Conservation (phyloP, 2,888 invertebrate species). For the Abrostola triplasia region DNA sequence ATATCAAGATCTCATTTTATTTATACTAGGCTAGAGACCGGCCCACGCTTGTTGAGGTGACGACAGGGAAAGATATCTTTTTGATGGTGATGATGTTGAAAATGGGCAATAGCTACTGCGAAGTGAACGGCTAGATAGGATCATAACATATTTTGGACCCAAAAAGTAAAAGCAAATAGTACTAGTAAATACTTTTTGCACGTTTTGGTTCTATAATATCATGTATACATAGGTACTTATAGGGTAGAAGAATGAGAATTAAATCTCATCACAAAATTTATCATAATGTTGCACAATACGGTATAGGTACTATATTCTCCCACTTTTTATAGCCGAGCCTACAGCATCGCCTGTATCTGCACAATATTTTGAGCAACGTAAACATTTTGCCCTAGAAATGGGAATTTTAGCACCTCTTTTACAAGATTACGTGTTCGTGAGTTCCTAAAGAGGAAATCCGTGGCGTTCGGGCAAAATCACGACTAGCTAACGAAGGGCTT, state of each 20-base stretch:
- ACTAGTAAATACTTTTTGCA: no score
- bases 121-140: no score
- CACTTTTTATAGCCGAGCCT: background rate
- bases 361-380: conserved; percentile 9
- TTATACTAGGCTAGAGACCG: background rate
- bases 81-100: no score
- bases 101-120: no score
- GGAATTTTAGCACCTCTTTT: conserved; percentile 36
- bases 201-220: no score
- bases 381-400: conserved; percentile 14
- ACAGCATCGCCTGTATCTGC: background rate
- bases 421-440: conserved; percentile 35
- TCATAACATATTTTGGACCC: no score
- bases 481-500: conserved; percentile 40
- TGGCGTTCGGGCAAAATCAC: conserved; percentile 38
- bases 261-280: no score
- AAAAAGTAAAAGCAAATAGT: no score
- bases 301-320: no score
- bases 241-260: no score
- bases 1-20: conserved; percentile 3
- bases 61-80: background rate
- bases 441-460: conserved; percentile 33
- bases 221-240: no score
- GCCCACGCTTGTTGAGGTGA: background rate
- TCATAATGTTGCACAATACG: no score